phyloP scores from a whole-genome alignment of 2,797 vertebrate genomes.

The Sciurus vulgaris region DNA sequence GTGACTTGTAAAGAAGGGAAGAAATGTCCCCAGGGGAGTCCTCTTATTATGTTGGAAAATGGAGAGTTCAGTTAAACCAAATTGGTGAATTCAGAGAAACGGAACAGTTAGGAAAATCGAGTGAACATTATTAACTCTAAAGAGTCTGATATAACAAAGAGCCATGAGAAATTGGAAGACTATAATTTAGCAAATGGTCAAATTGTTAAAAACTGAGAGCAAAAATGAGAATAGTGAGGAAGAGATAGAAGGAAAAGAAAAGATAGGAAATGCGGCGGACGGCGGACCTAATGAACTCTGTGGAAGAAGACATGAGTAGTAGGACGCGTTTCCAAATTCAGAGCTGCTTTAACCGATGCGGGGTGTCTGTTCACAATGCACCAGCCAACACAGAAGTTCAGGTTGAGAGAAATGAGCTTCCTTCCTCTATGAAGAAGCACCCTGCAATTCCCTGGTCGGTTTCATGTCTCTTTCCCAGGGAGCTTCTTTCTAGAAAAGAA shows the following conservation, averaged over 20 bases:
- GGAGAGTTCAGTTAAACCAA: not conserved
- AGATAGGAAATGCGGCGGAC: not conserved
- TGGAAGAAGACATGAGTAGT: not conserved
- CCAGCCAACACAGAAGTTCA: not conserved
- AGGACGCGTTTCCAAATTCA: not conserved
- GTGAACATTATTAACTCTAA: not conserved
- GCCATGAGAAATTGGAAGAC: not conserved
- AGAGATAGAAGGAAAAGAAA: not conserved
- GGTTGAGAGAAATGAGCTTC: not conserved
- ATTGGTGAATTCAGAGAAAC: not conserved
- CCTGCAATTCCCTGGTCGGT: not conserved
- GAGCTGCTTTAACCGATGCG: not conserved
- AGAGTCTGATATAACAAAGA: not conserved
- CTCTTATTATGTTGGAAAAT: not conserved
- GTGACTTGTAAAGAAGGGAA: not conserved
- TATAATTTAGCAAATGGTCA: not conserved
- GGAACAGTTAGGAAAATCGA: slow-evolving; percentile 12
- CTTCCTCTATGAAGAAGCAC: not conserved
- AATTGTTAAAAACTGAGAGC: not conserved
- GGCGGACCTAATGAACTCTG: not conserved
- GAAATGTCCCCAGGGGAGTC: not conserved
- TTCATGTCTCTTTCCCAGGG: not conserved
- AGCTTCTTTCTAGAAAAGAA: not conserved
- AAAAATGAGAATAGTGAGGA: not conserved
- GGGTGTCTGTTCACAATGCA: not conserved